Evolutionary conservation across 2,888 invertebrate genomes (phyloP).

Genomic region (Neoscelio sp.): DNA sequence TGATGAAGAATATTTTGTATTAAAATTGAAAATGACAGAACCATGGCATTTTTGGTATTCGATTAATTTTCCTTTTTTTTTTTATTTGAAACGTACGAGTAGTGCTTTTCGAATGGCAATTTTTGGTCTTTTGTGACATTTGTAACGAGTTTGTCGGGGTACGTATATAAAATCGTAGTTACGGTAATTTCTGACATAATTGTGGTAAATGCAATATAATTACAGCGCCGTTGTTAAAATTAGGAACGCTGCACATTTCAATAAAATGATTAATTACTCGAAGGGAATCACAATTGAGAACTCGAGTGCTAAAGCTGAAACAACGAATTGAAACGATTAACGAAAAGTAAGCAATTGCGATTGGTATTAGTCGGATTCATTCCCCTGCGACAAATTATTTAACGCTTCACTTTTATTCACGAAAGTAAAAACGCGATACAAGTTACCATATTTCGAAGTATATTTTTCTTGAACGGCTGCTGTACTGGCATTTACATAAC

Average conservation of each 20-base stretch:
- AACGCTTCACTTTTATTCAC: conserved; percentile 48
- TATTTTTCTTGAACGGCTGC: conserved; percentile 27
- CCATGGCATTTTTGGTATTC: no score
- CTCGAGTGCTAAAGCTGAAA: background rate
- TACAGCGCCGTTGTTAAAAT: background rate
- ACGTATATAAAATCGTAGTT: no score
- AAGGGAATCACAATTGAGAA: conserved; percentile 9
- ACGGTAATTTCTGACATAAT: background rate
- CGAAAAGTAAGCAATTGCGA: conserved; percentile 11
- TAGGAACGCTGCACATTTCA: background rate
- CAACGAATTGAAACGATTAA: no score
- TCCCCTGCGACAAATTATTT: no score
- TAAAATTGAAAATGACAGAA: no score
- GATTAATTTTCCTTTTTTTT: no score
- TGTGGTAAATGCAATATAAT: background rate
- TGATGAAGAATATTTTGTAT: no score
- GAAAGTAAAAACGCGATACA: conserved; percentile 34
- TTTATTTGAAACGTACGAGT: no score
- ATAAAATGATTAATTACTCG: conserved; percentile 22
- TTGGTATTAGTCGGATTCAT: conserved; percentile 29
- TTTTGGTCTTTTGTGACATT: no score
- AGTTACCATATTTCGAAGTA: conserved; percentile 39
- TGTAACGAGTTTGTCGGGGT: no score
- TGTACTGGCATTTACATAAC: conserved; percentile 41
- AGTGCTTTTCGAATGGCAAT: no score